Conservation (phyloP, 2,797 vertebrate species). For the Siniperca obscura region DNA sequence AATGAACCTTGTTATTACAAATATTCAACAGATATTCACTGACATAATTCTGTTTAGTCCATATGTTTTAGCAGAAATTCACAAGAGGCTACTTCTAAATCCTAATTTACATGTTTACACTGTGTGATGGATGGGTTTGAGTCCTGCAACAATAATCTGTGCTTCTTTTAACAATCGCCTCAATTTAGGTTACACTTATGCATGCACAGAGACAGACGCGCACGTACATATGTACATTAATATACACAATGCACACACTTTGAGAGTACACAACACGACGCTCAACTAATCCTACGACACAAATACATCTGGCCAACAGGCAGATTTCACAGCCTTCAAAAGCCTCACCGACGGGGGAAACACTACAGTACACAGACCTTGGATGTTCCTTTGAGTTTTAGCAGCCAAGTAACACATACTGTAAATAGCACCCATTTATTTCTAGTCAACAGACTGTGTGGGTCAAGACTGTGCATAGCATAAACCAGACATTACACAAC, state of each 20-base stretch:
- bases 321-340: constrained; percentile 69
- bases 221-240: constrained; percentile 17
- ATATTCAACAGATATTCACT: not conserved
- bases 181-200: constrained; percentile 23
- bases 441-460: constrained; percentile 34
- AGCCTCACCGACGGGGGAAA: constrained; percentile 30
- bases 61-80: not conserved
- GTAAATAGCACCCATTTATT: constrained; percentile 47
- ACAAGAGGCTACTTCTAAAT: constrained; percentile 13
- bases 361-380: constrained; percentile 15
- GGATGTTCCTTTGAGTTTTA: constrained; percentile 40
- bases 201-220: constrained; percentile 2
- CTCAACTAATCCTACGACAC: constrained; percentile 67
- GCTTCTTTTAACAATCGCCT: constrained; percentile 14
- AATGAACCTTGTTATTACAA: constrained; percentile 3
- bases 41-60: not conserved
- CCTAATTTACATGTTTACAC: constrained; percentile 11
- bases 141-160: constrained; percentile 18
- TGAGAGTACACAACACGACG: constrained; percentile 57
- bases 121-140: constrained; percentile 5
- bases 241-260: constrained; percentile 24
- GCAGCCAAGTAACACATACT: constrained; percentile 38
- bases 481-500: constrained; percentile 44
- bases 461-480: constrained; percentile 45
- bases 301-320: constrained; percentile 66